Conservation (phyloP, 2,888 invertebrate species). For the Rhingia campestris region DNA sequence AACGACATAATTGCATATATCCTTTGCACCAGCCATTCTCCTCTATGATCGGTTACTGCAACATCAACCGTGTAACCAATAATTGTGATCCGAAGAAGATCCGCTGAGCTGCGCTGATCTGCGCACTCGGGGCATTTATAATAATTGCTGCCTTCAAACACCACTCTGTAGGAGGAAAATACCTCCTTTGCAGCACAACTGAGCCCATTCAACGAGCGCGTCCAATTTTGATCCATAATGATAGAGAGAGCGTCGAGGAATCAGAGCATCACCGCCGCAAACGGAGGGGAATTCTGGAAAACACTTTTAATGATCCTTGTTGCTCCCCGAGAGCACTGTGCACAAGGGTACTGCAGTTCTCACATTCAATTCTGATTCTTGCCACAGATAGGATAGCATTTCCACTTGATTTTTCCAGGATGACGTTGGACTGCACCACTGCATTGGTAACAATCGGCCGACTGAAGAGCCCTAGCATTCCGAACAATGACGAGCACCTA, state of each 20-base stretch:
- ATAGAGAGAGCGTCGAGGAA: slow-evolving; percentile 61
- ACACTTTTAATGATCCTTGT: slow-evolving; percentile 71
- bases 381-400: slow-evolving; percentile 62
- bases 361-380: slow-evolving; percentile 61
- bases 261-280: slow-evolving; percentile 36
- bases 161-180: slow-evolving; percentile 36
- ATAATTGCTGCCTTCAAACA: slow-evolving; percentile 73
- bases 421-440: slow-evolving; percentile 30
- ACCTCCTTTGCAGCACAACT: slow-evolving; percentile 12
- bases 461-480: slow-evolving; percentile 23
- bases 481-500: slow-evolving; percentile 43
- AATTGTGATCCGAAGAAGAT: slow-evolving; percentile 72
- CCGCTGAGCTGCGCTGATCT: slow-evolving; percentile 40
- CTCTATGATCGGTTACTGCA: slow-evolving; percentile 70
- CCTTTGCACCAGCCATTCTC: slow-evolving; percentile 67
- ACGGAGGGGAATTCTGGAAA: slow-evolving; percentile 46
- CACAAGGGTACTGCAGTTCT: slow-evolving; percentile 52
- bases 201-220: slow-evolving; percentile 45
- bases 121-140: slow-evolving; percentile 70
- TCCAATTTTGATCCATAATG: slow-evolving; percentile 71
- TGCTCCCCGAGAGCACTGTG: slow-evolving; percentile 25
- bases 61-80: slow-evolving; percentile 67
- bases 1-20: slow-evolving; percentile 74
- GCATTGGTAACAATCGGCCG: slow-evolving; percentile 34
- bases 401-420: slow-evolving; percentile 71